Evolutionary conservation across 2,888 invertebrate genomes (phyloP).

Genomic region (Phasia obesa): DNA sequence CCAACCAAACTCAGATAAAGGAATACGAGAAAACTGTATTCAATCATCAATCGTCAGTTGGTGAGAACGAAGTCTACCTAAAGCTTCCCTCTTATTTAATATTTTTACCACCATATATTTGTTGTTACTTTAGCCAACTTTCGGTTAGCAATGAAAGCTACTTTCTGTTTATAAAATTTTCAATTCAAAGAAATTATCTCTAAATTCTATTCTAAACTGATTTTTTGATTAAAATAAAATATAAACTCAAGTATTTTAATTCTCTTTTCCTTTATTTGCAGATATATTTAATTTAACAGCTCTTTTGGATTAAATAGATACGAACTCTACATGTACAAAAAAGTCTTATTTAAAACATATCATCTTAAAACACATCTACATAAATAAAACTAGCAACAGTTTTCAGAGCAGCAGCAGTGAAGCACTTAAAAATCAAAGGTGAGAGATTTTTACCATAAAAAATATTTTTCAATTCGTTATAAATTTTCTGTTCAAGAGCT

Average conservation of each 20-base stretch:
- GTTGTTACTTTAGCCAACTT: too few species aligned
- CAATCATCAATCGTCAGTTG: too few species aligned
- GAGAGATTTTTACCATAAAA: constrained; percentile 38
- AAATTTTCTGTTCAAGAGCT: constrained; percentile 36
- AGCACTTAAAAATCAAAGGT: constrained; percentile 57
- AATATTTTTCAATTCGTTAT: neutral
- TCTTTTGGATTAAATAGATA: constrained; percentile 40
- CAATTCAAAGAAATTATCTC: too few species aligned
- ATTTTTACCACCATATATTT: too few species aligned
- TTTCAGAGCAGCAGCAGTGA: neutral
- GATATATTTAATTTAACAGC: constrained; percentile 38
- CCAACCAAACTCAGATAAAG: too few species aligned
- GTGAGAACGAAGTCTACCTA: too few species aligned
- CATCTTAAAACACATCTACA: constrained; percentile 13
- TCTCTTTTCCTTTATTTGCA: constrained; percentile 41
- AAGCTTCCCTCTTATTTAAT: too few species aligned
- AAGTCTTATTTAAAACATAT: constrained; percentile 24
- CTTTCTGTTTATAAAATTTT: too few species aligned
- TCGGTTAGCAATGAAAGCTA: too few species aligned
- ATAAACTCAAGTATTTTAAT: constrained; percentile 8
- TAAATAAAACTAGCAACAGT: neutral
- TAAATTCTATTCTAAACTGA: neutral
- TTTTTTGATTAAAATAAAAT: neutral
- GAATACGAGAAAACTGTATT: too few species aligned
- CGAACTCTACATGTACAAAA: constrained; percentile 20